These are phyloP conservation scores for Athetis lepigone DNA, from an alignment of 2,888 invertebrate genomes.

Conservation along the genomic window DNA sequence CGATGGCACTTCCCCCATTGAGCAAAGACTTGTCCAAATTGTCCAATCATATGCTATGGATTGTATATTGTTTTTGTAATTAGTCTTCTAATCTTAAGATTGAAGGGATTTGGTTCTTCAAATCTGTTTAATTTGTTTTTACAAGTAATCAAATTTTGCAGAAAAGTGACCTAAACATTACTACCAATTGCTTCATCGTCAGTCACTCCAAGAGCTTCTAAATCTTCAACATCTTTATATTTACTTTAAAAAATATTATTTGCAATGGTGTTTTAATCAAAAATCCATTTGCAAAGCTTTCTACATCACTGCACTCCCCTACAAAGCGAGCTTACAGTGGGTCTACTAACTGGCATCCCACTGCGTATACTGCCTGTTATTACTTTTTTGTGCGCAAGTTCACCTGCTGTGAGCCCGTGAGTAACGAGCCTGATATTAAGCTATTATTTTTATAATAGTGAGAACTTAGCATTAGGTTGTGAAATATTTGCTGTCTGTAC, in stretches of 20 bases:
- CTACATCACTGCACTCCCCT: slow-evolving; percentile 29
- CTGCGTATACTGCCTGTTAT: slow-evolving; percentile 62
- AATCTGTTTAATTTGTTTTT: neutral
- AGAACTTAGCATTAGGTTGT: slow-evolving; percentile 38
- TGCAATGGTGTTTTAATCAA: slow-evolving; percentile 16
- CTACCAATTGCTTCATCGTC: neutral
- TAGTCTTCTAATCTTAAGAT: too few relatives aligned
- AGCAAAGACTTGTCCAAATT: slow-evolving; percentile 42
- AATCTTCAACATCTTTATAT: neutral
- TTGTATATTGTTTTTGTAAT: slow-evolving; percentile 8
- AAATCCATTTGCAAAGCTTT: slow-evolving; percentile 34
- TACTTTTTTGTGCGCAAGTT: slow-evolving; percentile 59
- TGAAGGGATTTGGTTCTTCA: neutral
- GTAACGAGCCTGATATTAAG: slow-evolving; percentile 71
- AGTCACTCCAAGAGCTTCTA: neutral
- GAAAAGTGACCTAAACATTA: too few relatives aligned
- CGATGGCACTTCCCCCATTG: slow-evolving; percentile 45
- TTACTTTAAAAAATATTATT: neutral
- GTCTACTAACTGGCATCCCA: slow-evolving; percentile 64
- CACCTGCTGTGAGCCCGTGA: slow-evolving; percentile 80
- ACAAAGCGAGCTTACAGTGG: slow-evolving; percentile 39
- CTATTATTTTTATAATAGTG: slow-evolving; percentile 57
- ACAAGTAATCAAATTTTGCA: neutral
- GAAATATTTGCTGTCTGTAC: slow-evolving; percentile 42
- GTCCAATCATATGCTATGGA: slow-evolving; percentile 31